These are phyloP conservation scores for Donacobius atricapilla DNA, from an alignment of 2,113 vertebrate genomes.

Conservation along the genomic window DNA sequence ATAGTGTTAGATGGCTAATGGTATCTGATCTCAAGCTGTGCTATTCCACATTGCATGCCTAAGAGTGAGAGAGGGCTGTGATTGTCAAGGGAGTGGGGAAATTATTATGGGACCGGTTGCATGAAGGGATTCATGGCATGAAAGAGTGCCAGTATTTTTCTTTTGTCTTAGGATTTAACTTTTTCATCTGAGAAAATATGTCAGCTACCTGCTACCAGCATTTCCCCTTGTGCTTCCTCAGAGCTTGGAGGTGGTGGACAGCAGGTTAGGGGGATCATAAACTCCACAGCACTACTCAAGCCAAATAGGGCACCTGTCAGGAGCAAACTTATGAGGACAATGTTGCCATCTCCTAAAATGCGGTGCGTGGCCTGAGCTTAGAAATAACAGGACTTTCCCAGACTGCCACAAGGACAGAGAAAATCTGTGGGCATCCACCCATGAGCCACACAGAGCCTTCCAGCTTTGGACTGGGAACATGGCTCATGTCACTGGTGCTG, in stretches of 20 bases:
- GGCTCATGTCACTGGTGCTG: not conserved
- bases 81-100: not conserved
- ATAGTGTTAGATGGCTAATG: not conserved
- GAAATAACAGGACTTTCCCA: not conserved
- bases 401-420: not conserved
- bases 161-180: not conserved
- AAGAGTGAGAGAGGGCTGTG: not conserved
- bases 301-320: not conserved
- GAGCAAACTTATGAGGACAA: not conserved
- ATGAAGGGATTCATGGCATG: not conserved
- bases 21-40: not conserved
- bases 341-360: not conserved
- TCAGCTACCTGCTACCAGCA: not conserved
- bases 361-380: not conserved
- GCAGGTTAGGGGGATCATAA: not conserved
- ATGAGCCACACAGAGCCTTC: not conserved
- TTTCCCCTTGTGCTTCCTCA: not conserved
- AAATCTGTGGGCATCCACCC: not conserved
- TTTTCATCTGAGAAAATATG: not conserved
- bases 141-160: not conserved
- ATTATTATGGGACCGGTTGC: not conserved
- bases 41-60: not conserved
- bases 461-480: not conserved
- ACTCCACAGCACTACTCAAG: not conserved
- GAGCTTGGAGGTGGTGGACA: not conserved